Evolutionary conservation across 1,140 invertebrate species (phyloP).

Genomic region (Euwallacea fornicatus): DNA sequence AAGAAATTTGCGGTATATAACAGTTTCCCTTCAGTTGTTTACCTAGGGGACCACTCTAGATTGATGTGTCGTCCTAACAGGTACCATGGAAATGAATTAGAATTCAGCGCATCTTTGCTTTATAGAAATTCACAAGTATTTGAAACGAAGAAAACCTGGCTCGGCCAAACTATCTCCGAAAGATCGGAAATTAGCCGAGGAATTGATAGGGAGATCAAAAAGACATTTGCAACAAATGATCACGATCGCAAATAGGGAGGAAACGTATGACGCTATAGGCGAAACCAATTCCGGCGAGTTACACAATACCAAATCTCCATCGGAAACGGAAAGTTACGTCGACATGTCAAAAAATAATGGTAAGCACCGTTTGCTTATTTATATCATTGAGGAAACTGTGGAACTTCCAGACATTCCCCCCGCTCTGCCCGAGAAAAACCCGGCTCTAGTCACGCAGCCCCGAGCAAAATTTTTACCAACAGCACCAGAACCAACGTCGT

Average conservation of each 20-base stretch:
- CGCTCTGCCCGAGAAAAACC: not conserved
- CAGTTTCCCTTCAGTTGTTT: not conserved
- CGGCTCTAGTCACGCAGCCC: not conserved
- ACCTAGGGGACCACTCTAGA: not conserved
- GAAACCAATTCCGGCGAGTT: not conserved
- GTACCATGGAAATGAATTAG: not conserved
- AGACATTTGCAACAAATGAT: slow-evolving; percentile 6
- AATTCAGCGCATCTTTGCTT: not conserved
- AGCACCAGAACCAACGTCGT: not conserved
- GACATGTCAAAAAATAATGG: slow-evolving; percentile 15
- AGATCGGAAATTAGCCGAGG: not conserved
- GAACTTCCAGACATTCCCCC: not conserved
- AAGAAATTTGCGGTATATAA: not conserved
- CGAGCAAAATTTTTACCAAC: not conserved
- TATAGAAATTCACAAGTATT: slow-evolving; percentile 11
- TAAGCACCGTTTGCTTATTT: not conserved
- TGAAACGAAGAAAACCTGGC: not conserved
- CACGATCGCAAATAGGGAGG: not conserved
- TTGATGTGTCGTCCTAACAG: not conserved
- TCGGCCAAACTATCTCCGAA: not conserved
- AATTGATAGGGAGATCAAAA: slow-evolving; percentile 11
- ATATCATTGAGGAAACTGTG: not conserved
- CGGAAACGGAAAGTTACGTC: slow-evolving; percentile 8
- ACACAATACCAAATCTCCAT: not conserved
- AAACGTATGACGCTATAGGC: not conserved